A percentile compares a stretch with the other conserved stretches of the same genome.
Conservation (phyloP, 2,113 vertebrate species). For the Laticauda colubrina region DNA sequence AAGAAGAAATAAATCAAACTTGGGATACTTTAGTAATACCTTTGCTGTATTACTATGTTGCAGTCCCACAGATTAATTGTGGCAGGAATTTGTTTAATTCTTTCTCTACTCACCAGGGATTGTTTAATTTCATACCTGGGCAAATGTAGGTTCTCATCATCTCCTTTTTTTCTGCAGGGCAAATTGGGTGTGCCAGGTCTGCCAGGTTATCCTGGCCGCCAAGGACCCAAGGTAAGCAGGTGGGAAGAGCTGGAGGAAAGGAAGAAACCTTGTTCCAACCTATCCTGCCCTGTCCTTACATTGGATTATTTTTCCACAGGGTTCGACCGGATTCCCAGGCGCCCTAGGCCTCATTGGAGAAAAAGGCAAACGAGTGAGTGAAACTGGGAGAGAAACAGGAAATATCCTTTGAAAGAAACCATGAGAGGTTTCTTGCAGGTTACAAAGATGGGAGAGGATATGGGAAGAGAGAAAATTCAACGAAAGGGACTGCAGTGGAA, state of each 20-base stretch:
- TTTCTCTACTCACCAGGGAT: background rate
- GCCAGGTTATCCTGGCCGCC: slow-evolving; percentile 79
- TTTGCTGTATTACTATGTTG: background rate
- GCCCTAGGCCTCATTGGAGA: slow-evolving; percentile 77
- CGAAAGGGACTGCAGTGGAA: background rate
- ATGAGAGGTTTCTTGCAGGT: background rate
- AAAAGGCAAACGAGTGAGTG: slow-evolving; percentile 88
- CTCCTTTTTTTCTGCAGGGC: slow-evolving; percentile 63
- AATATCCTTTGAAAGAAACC: background rate
- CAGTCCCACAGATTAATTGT: background rate
- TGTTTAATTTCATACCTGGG: background rate
- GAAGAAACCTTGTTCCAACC: too few species aligned
- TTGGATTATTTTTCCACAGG: slow-evolving; percentile 63
- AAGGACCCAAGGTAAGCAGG: slow-evolving; percentile 74
- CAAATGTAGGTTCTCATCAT: background rate
- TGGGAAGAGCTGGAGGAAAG: background rate
- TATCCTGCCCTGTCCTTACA: too few species aligned
- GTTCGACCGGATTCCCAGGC: slow-evolving; percentile 83
- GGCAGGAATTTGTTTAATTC: background rate
- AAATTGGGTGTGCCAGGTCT: slow-evolving; percentile 78
- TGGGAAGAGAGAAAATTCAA: background rate
- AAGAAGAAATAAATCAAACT: background rate
- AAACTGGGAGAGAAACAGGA: background rate
- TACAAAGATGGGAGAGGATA: background rate
- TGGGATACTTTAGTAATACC: background rate